Conservation (phyloP, 1,140 invertebrate species). For the Diuraphis noxia region DNA sequence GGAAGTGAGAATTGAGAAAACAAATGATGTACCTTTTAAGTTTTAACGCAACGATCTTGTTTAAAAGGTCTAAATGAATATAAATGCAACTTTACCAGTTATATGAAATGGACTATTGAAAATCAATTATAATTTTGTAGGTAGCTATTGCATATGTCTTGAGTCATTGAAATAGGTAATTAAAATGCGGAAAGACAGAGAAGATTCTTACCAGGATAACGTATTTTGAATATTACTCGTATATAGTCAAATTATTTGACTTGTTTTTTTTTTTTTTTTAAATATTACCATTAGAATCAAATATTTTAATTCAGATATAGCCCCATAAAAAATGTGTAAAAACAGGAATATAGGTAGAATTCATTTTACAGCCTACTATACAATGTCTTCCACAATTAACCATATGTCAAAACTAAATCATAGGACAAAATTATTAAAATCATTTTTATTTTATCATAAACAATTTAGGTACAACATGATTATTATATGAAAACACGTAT, state of each 20-base stretch:
- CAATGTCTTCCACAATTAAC: no score
- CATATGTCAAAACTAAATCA: no score
- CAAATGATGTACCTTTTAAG: background rate
- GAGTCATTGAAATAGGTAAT: background rate
- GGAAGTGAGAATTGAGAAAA: background rate
- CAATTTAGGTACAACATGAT: no score
- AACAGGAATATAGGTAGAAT: background rate
- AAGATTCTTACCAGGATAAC: background rate
- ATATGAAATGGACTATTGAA: background rate
- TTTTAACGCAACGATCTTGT: background rate
- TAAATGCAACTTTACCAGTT: background rate
- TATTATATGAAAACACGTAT: no score
- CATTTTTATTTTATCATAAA: no score
- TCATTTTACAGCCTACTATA: no score
- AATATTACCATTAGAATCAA: no score
- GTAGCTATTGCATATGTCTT: background rate
- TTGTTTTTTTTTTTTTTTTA: background rate
- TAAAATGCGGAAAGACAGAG: background rate
- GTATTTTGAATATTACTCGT: background rate
- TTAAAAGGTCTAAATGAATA: background rate
- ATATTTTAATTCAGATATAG: background rate
- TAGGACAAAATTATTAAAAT: no score
- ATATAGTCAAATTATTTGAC: background rate
- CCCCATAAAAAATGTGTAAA: background rate
- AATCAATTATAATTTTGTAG: background rate